phyloP scores from a whole-genome alignment of 2,888 invertebrate genomes.

The Spisula subtruncata region DNA sequence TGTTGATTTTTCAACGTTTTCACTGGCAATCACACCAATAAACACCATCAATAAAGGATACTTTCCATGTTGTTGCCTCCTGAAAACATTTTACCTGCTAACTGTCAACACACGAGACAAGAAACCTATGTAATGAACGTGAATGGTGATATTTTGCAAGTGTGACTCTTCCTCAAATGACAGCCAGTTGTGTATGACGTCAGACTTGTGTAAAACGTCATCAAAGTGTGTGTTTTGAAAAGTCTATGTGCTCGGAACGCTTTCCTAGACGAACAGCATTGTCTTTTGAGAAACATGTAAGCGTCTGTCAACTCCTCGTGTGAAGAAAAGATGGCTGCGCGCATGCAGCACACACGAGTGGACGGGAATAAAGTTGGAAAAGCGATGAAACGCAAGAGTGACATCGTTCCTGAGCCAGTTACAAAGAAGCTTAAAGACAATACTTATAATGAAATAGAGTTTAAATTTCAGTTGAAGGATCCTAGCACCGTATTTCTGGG shows the following conservation, averaged over 20 bases:
- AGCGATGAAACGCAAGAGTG: conserved; percentile 23
- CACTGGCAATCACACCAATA: background rate
- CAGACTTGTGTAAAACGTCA: conserved; percentile 59
- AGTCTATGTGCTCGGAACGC: conserved; percentile 35
- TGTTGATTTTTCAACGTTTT: background rate
- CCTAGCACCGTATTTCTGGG: conserved; percentile 51
- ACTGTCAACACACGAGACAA: background rate
- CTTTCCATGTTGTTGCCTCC: conserved; percentile 73
- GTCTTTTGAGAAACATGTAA: background rate
- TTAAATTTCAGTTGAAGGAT: conserved; percentile 76
- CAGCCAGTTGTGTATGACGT: conserved; percentile 70
- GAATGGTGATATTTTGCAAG: conserved; percentile 16
- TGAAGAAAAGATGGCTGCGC: conserved; percentile 52
- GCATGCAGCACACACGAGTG: conserved; percentile 35
- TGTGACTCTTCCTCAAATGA: conserved; percentile 75
- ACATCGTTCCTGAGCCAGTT: background rate
- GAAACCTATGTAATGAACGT: background rate
- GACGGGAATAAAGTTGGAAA: background rate
- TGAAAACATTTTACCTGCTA: conserved; percentile 40
- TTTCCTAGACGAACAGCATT: background rate
- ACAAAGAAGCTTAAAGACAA: conserved; percentile 56
- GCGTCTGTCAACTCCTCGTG: conserved; percentile 41
- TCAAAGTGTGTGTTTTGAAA: conserved; percentile 38
- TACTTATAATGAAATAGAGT: conserved; percentile 73
- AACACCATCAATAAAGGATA: conserved; percentile 73